These are phyloP conservation scores for Neodontobutis hainanensis DNA, from an alignment of 2,113 vertebrate genomes.

Conservation along the genomic window DNA sequence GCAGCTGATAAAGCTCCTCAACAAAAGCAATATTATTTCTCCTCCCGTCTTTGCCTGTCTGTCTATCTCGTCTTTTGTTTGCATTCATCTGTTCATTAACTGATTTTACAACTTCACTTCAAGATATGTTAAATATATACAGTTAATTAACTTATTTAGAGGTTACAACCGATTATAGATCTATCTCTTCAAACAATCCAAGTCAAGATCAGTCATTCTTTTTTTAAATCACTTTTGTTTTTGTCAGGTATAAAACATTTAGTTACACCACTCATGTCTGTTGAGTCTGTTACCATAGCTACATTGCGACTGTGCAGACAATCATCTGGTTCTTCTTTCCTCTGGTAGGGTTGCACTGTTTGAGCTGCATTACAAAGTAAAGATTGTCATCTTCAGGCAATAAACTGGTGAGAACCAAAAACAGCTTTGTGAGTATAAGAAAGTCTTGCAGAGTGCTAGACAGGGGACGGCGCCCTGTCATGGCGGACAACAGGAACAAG, in stretches of 20 bases:
- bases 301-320: conserved; percentile 90
- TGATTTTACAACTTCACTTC: conserved; percentile 44
- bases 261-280: conserved; percentile 86
- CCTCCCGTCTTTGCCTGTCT: conserved; percentile 43
- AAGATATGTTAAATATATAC: conserved; percentile 20
- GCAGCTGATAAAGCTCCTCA: conserved; percentile 78
- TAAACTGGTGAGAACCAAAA: conserved; percentile 87
- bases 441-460: conserved; percentile 81
- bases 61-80: conserved; percentile 54
- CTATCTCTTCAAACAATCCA: background rate
- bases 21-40: conserved; percentile 81
- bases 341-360: conserved; percentile 91
- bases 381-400: conserved; percentile 92
- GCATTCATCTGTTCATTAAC: conserved; percentile 38
- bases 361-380: conserved; percentile 92
- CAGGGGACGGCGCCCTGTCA: conserved; percentile 85
- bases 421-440: conserved; percentile 83
- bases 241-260: conserved; percentile 81
- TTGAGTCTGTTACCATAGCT: conserved; percentile 96
- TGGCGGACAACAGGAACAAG: conserved; percentile 84
- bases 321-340: conserved; percentile 92
- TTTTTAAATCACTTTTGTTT: conserved; percentile 4
- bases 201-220: conserved; percentile 7
- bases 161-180: background rate
- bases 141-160: background rate